phyloP scores from a whole-genome alignment of 2,797 vertebrate genomes.

The Cynopterus sphinx region DNA sequence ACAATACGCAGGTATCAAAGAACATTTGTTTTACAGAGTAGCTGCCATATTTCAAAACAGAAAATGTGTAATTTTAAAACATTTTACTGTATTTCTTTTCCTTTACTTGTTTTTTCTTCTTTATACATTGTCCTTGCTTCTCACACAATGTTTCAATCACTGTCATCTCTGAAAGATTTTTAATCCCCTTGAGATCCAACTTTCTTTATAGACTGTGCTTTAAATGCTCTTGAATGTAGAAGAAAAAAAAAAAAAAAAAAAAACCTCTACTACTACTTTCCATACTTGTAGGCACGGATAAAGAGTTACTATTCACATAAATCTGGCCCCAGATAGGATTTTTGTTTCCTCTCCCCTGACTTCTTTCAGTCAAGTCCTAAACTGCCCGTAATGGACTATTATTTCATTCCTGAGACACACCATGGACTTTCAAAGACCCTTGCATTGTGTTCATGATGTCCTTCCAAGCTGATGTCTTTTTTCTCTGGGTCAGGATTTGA shows the following conservation, averaged over 20 bases:
- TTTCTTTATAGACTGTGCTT: constrained; percentile 2
- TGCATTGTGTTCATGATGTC: not conserved
- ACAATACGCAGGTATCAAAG: not conserved
- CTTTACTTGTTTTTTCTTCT: not conserved
- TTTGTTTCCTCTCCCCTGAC: not conserved
- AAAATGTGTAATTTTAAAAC: not conserved
- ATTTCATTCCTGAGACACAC: not conserved
- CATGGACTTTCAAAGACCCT: not conserved
- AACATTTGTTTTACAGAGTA: not conserved
- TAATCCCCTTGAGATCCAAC: not conserved
- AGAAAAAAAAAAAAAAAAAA: not conserved
- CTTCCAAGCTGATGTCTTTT: not conserved
- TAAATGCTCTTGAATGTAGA: not conserved
- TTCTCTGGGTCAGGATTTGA: not conserved
- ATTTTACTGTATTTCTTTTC: not conserved
- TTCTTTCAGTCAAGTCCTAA: not conserved
- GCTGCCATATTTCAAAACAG: not conserved
- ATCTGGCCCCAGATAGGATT: not conserved
- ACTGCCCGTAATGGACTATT: not conserved
- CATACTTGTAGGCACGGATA: not conserved
- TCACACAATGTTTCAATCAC: not conserved
- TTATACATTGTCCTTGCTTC: not conserved
- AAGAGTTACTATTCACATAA: not conserved
- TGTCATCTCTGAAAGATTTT: not conserved
- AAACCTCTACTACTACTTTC: not conserved